Evolutionary conservation across 1,140 invertebrate genomes (phyloP), one percentile per base, ranked within the genome.

Genomic region (Aphelinus atriplicis): DNA sequence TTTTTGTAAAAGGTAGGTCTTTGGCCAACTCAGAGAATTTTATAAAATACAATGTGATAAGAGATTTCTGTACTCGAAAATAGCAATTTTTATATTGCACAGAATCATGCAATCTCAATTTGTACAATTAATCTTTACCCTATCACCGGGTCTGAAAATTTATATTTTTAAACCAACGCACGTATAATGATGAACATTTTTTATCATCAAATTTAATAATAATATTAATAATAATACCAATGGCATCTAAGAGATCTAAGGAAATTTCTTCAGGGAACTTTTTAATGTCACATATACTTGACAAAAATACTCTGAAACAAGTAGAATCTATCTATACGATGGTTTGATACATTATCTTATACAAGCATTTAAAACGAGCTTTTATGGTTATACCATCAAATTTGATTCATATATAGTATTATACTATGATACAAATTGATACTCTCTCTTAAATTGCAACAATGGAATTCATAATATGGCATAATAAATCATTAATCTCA

Each of bases 11-110:
- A 61, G 57, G 42, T 50, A 68, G 4, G 2, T 50, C 53, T 65
- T 56, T 51, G 51, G 57, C 43, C 56, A 58, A 75, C 58, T 57
- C 46, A 53, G 48, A 46, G n/a, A 57, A 50, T 67, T 72, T 76
- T 71, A 71, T 71, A 57, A 57, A 60, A 7, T 68, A 7, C 4
- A 76, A 71, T 76, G 75, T 76, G 75, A 76, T 76, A 76, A 70
- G 57, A 61, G 26, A 60, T 68, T 67, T 76, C 7, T 62, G 69
- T 63, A 76, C 64, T 67, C 42, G 7, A 61, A 71, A 65, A 58
- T 51, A 70, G 50, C 62, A 76, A 66, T 66, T 71, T 76, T 76
- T 71, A 66, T 71, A 71, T 62, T 62, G 45, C 58, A 56, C 56
- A 57, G 69, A 64, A 64, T 9, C 5, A 56, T 56, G 53, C 50